A percentile compares a stretch with the other conserved stretches of the same genome.
Conservation (phyloP, 2,888 invertebrate genomes). For the Drosophila formosana region DNA sequence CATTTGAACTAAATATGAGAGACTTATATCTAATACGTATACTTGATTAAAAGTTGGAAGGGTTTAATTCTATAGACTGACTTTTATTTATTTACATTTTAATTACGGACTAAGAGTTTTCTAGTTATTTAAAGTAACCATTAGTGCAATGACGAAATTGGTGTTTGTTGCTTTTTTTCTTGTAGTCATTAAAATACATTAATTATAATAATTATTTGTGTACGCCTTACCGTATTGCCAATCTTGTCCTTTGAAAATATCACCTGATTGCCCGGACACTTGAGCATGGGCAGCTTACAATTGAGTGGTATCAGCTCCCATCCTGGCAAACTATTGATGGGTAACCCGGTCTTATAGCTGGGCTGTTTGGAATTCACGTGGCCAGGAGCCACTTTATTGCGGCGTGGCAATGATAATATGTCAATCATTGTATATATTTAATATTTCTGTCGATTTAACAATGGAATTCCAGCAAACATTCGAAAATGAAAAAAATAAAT, state of each 20-base stretch:
- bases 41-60: too few relatives aligned
- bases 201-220: too few relatives aligned
- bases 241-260: slow-evolving; percentile 84
- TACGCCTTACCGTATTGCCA: slow-evolving; percentile 76
- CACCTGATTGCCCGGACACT: slow-evolving; percentile 84
- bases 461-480: slow-evolving; percentile 28
- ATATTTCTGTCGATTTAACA: slow-evolving; percentile 3
- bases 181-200: too few relatives aligned
- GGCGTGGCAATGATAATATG: slow-evolving; percentile 78
- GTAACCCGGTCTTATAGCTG: slow-evolving; percentile 75
- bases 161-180: too few relatives aligned
- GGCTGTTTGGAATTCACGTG: slow-evolving; percentile 68
- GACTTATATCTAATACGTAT: too few relatives aligned
- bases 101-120: too few relatives aligned
- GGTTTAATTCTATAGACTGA: too few relatives aligned
- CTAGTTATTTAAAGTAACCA: too few relatives aligned
- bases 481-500: slow-evolving; percentile 17
- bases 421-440: slow-evolving; percentile 71
- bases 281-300: slow-evolving; percentile 84
- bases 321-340: slow-evolving; percentile 84
- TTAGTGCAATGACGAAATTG: too few relatives aligned
- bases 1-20: too few relatives aligned
- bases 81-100: too few relatives aligned
- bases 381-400: slow-evolving; percentile 60
- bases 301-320: slow-evolving; percentile 84